phyloP scores from a whole-genome alignment of 2,797 vertebrate genomes.

The Simalia tracyae region DNA sequence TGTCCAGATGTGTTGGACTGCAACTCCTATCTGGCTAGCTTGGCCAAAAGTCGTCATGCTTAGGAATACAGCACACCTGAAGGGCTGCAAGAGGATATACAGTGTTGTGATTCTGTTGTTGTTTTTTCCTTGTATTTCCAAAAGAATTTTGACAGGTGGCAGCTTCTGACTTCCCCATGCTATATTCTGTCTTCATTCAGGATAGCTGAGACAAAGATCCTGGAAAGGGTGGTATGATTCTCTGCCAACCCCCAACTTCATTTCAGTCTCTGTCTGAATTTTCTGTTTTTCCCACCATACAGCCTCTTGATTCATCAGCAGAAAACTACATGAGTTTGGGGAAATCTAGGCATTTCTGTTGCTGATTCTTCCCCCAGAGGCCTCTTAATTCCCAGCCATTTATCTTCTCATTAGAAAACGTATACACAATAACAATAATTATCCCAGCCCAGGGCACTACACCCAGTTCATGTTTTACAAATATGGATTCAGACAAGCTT shows the following conservation, averaged over 20 bases:
- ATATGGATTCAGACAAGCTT: neutral
- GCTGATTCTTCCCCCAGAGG: neutral
- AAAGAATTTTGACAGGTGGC: neutral
- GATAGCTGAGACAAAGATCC: neutral
- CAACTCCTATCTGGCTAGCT: neutral
- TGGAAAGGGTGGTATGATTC: neutral
- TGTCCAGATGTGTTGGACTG: neutral
- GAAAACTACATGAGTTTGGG: neutral
- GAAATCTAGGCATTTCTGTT: neutral
- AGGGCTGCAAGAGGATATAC: neutral
- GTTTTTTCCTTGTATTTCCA: neutral
- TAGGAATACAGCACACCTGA: neutral
- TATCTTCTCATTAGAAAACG: neutral
- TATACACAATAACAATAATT: rapidly evolving
- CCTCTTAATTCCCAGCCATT: neutral
- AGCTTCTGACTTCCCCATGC: neutral
- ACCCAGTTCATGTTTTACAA: neutral
- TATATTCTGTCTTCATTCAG: neutral
- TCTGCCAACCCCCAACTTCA: neutral
- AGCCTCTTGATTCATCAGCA: neutral
- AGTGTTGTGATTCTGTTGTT: neutral
- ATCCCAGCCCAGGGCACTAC: neutral
- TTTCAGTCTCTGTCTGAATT: neutral
- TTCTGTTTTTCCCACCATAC: neutral
- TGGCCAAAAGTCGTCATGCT: neutral